These are phyloP conservation scores for Hippoglossus hippoglossus DNA, from an alignment of 2,797 vertebrate species.

Conservation along the genomic window DNA sequence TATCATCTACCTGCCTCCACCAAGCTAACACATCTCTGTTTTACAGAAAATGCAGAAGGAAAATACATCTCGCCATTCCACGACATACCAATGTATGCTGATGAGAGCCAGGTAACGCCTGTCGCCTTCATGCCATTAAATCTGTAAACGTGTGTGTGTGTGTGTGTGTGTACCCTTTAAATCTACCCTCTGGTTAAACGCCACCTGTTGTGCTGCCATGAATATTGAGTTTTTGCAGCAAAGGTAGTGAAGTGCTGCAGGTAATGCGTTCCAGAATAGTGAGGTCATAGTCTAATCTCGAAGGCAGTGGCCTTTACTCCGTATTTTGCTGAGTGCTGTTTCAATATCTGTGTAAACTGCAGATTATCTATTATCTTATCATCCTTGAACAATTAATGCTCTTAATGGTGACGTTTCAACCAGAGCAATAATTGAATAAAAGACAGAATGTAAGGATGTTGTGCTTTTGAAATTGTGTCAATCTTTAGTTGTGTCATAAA, in stretches of 20 bases:
- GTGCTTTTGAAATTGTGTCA: neutral
- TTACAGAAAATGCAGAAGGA: constrained; percentile 90
- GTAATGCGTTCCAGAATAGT: constrained; percentile 2
- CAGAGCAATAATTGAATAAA: no score
- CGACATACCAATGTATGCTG: constrained; percentile 91
- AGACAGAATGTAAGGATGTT: neutral
- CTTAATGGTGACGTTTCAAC: neutral
- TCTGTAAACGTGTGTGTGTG: neutral
- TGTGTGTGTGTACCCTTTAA: neutral
- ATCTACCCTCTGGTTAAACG: neutral
- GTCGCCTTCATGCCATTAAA: neutral
- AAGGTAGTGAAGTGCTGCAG: neutral
- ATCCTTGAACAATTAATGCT: constrained; percentile 14
- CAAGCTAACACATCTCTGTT: constrained; percentile 17
- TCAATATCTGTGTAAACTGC: constrained; percentile 24
- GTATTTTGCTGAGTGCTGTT: constrained; percentile 29
- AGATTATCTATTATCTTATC: constrained; percentile 45
- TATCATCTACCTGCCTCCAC: no score
- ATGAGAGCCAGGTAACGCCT: constrained; percentile 86
- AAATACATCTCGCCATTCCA: constrained; percentile 96
- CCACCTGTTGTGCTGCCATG: neutral
- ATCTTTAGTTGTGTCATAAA: neutral
- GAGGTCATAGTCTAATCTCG: constrained; percentile 53
- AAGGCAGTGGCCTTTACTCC: constrained; percentile 64
- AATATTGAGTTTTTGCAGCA: neutral